Conservation (phyloP, 2,888 invertebrate genomes). For the Tanypteryx hageni region DNA sequence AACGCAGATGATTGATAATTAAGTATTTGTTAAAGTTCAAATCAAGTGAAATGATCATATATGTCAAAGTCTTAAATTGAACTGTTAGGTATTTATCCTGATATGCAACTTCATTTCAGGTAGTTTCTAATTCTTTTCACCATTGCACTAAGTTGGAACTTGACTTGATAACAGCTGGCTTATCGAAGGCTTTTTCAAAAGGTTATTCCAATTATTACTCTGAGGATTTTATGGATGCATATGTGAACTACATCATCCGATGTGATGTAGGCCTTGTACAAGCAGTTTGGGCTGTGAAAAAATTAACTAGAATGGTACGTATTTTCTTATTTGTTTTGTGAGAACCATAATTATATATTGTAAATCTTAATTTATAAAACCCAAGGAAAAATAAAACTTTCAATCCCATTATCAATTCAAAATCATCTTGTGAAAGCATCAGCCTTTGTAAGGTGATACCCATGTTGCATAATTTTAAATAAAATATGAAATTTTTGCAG, state of each 20-base stretch:
- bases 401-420: background rate
- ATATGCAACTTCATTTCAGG: background rate
- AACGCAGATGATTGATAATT: too few relatives aligned
- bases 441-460: too few relatives aligned
- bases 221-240: conserved; percentile 79
- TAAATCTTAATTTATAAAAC: background rate
- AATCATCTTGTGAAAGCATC: background rate
- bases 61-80: too few relatives aligned
- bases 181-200: conserved; percentile 39
- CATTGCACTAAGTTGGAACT: conserved; percentile 73
- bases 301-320: conserved; percentile 79
- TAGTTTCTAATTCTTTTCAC: conserved; percentile 37
- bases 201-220: conserved; percentile 78
- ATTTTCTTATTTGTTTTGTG: conserved; percentile 49
- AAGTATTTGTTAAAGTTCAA: too few relatives aligned
- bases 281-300: conserved; percentile 76
- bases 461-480: too few relatives aligned
- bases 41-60: too few relatives aligned
- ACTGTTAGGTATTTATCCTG: background rate
- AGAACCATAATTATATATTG: background rate
- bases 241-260: conserved; percentile 77
- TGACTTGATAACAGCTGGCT: conserved; percentile 76
- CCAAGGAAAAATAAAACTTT: background rate
- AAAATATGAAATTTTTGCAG: too few relatives aligned
- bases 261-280: conserved; percentile 77